Conservation (phyloP, 2,888 invertebrate species). For the Tenthredo notha region DNA sequence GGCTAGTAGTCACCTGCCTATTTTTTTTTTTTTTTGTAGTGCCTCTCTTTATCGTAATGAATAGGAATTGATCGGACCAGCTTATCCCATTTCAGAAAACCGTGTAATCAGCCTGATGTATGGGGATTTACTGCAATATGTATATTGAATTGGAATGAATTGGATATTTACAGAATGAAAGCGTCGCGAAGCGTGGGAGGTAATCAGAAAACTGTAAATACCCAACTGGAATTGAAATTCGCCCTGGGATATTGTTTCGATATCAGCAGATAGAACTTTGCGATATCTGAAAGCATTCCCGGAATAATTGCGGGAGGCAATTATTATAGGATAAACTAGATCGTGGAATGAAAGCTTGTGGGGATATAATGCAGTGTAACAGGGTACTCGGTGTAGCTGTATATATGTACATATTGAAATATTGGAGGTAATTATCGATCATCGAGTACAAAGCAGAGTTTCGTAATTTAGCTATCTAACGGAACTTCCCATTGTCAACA, state of each 20-base stretch:
- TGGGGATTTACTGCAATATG: too few relatives aligned
- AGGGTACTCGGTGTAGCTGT: not conserved
- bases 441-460: slow-evolving; percentile 2
- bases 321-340: not conserved
- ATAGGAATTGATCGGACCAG: too few relatives aligned
- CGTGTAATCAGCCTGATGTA: too few relatives aligned
- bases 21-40: too few relatives aligned
- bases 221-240: not conserved
- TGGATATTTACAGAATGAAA: not conserved
- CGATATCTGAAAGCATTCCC: not conserved
- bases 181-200: not conserved
- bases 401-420: not conserved
- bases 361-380: not conserved
- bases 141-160: not conserved
- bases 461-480: not conserved
- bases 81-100: too few relatives aligned
- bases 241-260: not conserved
- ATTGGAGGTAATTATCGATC: slow-evolving; percentile 17
- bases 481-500: slow-evolving; percentile 1
- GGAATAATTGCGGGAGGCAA: slow-evolving; percentile 17
- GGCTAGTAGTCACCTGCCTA: not conserved
- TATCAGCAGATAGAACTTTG: not conserved
- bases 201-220: not conserved
- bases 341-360: not conserved
- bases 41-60: too few relatives aligned